A percentile compares a stretch with the other conserved stretches of the same genome.
Conservation (phyloP, 2,113 vertebrate genomes). For the Colossoma macropomum region DNA sequence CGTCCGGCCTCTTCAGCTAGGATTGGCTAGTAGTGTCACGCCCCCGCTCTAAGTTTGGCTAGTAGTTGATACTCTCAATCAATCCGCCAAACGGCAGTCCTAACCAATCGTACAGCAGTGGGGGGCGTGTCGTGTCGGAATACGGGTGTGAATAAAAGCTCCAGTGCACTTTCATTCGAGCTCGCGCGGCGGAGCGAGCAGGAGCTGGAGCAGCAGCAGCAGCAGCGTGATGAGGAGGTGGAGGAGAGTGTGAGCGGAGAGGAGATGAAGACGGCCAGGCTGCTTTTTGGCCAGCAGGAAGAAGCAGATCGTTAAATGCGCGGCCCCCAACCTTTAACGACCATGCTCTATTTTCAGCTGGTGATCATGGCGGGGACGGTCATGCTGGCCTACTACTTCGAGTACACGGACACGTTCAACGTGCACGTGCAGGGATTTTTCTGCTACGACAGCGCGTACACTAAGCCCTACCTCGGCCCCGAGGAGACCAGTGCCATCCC, state of each 20-base stretch:
- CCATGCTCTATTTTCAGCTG: constrained; percentile 98
- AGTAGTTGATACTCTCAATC: neutral
- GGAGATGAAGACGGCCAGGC: constrained; percentile 66
- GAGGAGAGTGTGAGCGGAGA: constrained; percentile 61
- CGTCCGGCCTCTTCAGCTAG: too few relatives aligned
- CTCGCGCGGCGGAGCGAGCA: constrained; percentile 24
- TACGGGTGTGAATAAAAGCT: neutral
- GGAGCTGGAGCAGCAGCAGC: constrained; percentile 26
- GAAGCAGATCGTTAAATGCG: constrained; percentile 69
- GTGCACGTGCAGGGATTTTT: constrained; percentile 97
- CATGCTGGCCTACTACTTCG: constrained; percentile 97
- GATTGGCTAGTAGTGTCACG: neutral
- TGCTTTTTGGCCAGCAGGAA: constrained; percentile 41
- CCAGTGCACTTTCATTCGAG: constrained; percentile 16
- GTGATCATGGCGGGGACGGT: constrained; percentile 98
- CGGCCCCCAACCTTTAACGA: constrained; percentile 66
- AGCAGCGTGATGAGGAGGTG: constrained; percentile 47
- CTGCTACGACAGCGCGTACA: constrained; percentile 93
- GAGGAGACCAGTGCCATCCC: constrained; percentile 92
- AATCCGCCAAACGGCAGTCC: neutral
- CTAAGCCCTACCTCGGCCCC: constrained; percentile 93
- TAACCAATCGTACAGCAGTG: neutral
- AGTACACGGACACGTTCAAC: constrained; percentile 95
- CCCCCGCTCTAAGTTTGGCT: neutral
- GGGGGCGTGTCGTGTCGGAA: neutral